Evolutionary conservation across 2,888 invertebrate species (phyloP), one percentile per base, ranked within the genome.

Genomic region (Bhutanitis thaidina): DNA sequence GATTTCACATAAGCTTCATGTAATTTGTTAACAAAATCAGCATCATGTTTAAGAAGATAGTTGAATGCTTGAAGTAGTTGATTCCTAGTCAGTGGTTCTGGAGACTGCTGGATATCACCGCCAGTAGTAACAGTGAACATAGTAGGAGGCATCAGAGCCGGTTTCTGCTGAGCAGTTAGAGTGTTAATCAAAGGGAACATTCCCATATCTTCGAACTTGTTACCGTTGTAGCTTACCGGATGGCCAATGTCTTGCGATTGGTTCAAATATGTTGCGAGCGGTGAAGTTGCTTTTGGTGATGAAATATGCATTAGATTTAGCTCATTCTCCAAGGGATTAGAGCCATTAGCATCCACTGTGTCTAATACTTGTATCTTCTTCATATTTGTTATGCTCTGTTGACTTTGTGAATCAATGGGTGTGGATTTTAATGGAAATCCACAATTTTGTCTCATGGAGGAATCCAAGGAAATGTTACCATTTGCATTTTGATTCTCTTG

Each of bases 1-100:
- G 95, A 95, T 83, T 96, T 95, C 13, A 97, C 94, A 76, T 98
- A 98, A 48, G 96, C 97, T 84, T 97, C 96, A 74, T 98, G 97
- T 56, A 98, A 90, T 80, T 95, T 96, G 71, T 93, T 94, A 30
- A 97, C 93, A 86, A 98, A 98, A 61, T 95, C 95, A 29, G 94
- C 91, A 79, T 98, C 97, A 80, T 95, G 95, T 86, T 95, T 94
- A 52, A 97, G 90, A 52, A 98, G 91, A 85, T 97, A 95, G 65
- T 94, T 93, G 71, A 98, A 93, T 25, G 97, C 97, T 86, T 97
- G 97, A 30, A 96, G 93, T 54, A 98, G 90, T 77, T 98, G 98
- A 72, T 95, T 95, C 77, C 94, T 94, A 38, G 96, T 97, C 44
- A 98, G 90, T 12, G 96, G 95, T 75, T 96, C 95, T 1, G 93